Evolutionary conservation across 2,797 vertebrate genomes (phyloP), one percentile per base, ranked within the genome.

Genomic region (Molossus molossus): DNA sequence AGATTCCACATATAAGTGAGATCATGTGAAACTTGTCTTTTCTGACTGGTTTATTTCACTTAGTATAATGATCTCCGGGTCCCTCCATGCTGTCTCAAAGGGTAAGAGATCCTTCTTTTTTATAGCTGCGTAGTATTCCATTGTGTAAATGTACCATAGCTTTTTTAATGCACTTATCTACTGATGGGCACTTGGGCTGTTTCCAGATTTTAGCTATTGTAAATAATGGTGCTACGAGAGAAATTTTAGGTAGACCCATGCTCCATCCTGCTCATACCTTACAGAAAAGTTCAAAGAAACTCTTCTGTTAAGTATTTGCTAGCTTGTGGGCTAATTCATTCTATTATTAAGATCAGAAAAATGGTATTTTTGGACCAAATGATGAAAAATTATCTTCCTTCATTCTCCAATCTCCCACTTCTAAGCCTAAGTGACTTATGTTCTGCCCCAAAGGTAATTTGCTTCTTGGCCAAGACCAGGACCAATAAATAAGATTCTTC

Each of bases 281-380:
- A 21, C 27, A 87, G 53, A 83, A 37, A 91, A 80, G 15, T 33
- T 58, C 81, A 79, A 73, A 91, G 50, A 65, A 81, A 76, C 40
- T 5, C 48, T 7, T 62, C 55, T 93, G 9, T 45, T 83, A 58
- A 77, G 50, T 62, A 55, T 83, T 88, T 70, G 18, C 37, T 73
- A 84, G 23, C 27, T 18, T 62, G 29, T 25, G n/a, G 55, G 50
- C 58, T 80, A 33, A 75, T 80, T 90, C 33, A 87, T 79, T 82
- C 60, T 79, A 12, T 87, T 72, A 57, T 64, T 25, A 81, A 58
- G 8, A 40, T 45, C 70, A 67, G 58, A 45, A 80, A 82, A 90
- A 67, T 75, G 15, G 14, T 33, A 60, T 87, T 76, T 67, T 72
- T 29, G 23, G 29, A 50, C 18, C 45, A 75, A 89, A 17, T 53